Conservation (phyloP, 2,797 vertebrate genomes). For the Urophycis tenuis region DNA sequence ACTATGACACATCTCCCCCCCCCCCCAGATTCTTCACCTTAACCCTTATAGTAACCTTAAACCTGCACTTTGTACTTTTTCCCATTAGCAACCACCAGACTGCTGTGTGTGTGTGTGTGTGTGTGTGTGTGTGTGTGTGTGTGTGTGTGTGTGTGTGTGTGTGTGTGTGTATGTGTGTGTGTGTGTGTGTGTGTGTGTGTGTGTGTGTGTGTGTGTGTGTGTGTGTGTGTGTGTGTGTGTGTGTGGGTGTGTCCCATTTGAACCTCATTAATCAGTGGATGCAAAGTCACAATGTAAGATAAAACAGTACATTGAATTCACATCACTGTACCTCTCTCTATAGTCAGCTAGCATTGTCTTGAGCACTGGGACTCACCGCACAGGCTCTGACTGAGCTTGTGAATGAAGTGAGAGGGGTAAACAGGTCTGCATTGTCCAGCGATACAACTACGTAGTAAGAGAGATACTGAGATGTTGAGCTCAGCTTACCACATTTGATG, state of each 20-base stretch:
- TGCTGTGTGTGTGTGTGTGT: neutral
- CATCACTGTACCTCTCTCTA: neutral
- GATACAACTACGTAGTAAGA: too few species aligned
- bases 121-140: too few species aligned
- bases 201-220: too few species aligned
- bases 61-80: neutral
- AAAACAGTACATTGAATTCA: neutral
- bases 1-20: neutral
- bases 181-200: too few species aligned
- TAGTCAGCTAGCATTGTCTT: neutral
- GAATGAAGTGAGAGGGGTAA: too few species aligned
- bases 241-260: neutral
- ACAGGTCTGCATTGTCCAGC: too few species aligned
- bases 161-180: too few species aligned
- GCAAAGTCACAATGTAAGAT: neutral
- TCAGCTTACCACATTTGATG: constrained; percentile 50
- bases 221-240: too few species aligned
- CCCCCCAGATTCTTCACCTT: neutral
- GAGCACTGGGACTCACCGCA: neutral
- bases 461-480: too few species aligned
- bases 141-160: too few species aligned
- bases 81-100: neutral
- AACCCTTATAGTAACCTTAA: neutral
- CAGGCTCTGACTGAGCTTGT: too few species aligned
- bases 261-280: constrained; percentile 1